Evolutionary conservation across 2,888 invertebrate species (phyloP).

Genomic region (Drosophila affinis): DNA sequence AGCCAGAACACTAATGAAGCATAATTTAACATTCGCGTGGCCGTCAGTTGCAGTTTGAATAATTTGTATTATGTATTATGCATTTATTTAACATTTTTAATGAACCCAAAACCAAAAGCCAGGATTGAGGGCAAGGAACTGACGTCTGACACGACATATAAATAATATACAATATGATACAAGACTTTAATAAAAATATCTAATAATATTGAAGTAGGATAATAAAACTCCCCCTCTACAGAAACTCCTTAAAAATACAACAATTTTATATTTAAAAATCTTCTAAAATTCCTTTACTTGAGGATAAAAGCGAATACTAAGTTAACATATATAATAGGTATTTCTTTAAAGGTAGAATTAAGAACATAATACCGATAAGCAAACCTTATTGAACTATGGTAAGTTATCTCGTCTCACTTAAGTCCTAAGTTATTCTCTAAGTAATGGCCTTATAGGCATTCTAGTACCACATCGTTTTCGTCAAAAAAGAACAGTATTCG

Average conservation of each 20-base stretch:
- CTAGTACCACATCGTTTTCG: conserved; percentile 51
- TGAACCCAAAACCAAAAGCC: conserved; percentile 61
- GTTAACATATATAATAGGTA: neutral
- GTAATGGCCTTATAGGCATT: neutral
- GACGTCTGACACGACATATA: neutral
- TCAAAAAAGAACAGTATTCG: neutral
- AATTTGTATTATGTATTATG: conserved; percentile 60
- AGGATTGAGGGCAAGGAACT: conserved; percentile 30
- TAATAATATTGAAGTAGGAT: neutral
- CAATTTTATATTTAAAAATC: neutral
- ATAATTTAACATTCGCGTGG: conserved; percentile 70
- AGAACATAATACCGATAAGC: neutral
- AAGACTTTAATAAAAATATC: neutral
- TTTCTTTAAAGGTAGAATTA: conserved; percentile 12
- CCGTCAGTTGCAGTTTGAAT: conserved; percentile 54
- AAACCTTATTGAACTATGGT: neutral
- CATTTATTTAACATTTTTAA: conserved; percentile 61
- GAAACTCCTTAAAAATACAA: neutral
- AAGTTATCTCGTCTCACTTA: conserved; percentile 5
- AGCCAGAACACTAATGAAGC: conserved; percentile 71
- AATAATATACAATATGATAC: neutral
- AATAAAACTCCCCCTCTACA: no score
- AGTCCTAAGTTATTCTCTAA: conserved; percentile 7
- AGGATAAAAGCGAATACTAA: neutral
- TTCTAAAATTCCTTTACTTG: neutral